Base-by-base conservation (phyloP, 2,888 invertebrate species). In the Tolmerus cingulatus region DNA sequence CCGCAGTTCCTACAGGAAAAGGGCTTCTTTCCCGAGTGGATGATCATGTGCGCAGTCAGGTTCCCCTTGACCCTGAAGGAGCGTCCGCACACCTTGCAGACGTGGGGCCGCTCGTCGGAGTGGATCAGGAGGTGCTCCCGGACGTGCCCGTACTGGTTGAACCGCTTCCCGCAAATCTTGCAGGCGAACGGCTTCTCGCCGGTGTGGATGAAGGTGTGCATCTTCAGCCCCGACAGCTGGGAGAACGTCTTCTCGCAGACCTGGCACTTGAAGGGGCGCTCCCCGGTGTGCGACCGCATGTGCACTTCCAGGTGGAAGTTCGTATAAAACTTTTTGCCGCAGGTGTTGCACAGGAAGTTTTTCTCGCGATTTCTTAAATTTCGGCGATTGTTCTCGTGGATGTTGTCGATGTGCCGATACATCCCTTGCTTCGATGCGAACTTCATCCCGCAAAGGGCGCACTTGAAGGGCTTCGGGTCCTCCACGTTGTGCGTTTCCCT, bases 161-260 rank as follows among this genome's bases (percentile, higher is more conserved):
- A 84, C 12, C n/a, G 40, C 27, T 84, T 84, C 2, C 84, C 84
- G 30, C 92, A 92, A 77, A 90, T 89, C 0, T 87, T 89, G 57
- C 92, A 92, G 3, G 87, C 87, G 23, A 90, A 91, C 8, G 92
- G 92, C 84, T 91, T 91, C 87, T 91, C 91, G 0, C 92, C 92
- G 5, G 91, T 92, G 87, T 92, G 92, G 16, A 91, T 91, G 86
- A 91, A 87, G 16, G 90, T 89, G 34, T 92, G 92, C 0, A 91
- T 90, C 51, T 78, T 90, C 3, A 92, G 88, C 9, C 66, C 66
- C 55, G 88, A 88, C 2, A 82, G 19, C 74, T 88, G 88, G 14
- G 88, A 57, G 84, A 88, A 88, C 0, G 88, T 37, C 46, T 88
- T 88, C 5, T 78, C 78, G 30, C 88, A 88, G 46, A 74, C 66